Conservation (phyloP, 2,113 vertebrate genomes). For the Aix galericulata region DNA sequence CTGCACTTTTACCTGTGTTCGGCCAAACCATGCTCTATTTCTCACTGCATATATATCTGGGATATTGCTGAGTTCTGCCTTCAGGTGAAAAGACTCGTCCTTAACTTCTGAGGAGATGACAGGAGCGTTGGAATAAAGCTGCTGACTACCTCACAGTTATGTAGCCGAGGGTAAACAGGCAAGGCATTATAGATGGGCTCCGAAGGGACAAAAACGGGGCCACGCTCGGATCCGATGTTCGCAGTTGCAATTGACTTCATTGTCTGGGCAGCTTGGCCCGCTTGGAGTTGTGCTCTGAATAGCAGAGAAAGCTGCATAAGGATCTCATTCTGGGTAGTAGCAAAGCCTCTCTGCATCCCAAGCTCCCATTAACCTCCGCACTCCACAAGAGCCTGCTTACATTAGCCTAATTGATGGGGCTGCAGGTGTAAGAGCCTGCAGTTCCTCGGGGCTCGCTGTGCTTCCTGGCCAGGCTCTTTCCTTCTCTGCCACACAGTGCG, state of each 20-base stretch:
- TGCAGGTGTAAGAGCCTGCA: neutral
- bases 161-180: neutral
- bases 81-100: neutral
- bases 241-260: neutral
- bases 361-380: neutral
- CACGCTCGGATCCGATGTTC: neutral
- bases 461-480: neutral
- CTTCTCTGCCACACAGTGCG: neutral
- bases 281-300: neutral
- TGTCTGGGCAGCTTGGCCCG: neutral
- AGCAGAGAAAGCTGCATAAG: neutral
- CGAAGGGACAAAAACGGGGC: neutral
- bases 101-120: neutral
- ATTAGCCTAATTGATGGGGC: neutral
- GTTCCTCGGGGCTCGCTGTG: neutral
- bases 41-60: neutral
- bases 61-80: neutral
- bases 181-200: neutral
- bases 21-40: neutral
- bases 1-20: neutral
- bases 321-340: neutral
- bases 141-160: neutral
- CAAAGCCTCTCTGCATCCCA: neutral
- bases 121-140: neutral
- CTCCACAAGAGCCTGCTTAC: neutral